Conservation (phyloP, 2,888 invertebrate species). For the Iphiclides podalirius region DNA sequence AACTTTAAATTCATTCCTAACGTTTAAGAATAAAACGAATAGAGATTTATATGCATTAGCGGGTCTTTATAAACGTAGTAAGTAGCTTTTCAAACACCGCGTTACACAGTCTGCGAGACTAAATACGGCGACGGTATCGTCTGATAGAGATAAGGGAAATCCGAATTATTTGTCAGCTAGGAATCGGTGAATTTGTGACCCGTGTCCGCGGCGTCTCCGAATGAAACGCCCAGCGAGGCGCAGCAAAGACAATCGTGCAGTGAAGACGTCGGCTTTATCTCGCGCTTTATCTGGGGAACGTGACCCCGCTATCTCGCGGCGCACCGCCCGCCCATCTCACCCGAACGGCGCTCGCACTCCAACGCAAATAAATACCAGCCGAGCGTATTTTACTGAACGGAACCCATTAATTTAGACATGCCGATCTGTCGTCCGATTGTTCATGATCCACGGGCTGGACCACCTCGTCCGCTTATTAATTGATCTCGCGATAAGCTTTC, state of each 20-base stretch:
- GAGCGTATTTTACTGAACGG: conserved; percentile 39
- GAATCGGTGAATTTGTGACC: too few species aligned
- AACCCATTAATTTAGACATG: conserved; percentile 69
- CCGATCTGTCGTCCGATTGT: conserved; percentile 67
- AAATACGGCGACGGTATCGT: too few species aligned
- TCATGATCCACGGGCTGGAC: conserved; percentile 59
- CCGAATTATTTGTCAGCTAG: too few species aligned
- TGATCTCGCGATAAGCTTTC: conserved; percentile 60
- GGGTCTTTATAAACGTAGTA: too few species aligned
- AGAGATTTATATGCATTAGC: too few species aligned
- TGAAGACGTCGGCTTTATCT: conserved; percentile 67
- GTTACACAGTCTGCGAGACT: too few species aligned
- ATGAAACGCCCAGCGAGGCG: too few species aligned
- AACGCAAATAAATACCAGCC: conserved; percentile 40
- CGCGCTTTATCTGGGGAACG: conserved; percentile 66
- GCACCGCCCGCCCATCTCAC: conserved; percentile 68
- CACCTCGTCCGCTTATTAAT: conserved; percentile 73
- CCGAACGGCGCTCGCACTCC: conserved; percentile 30
- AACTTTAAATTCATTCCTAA: too few species aligned
- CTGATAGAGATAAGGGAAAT: too few species aligned
- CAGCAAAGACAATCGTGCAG: conserved; percentile 59
- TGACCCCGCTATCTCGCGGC: conserved; percentile 69
- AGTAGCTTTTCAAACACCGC: too few species aligned
- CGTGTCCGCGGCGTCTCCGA: too few species aligned
- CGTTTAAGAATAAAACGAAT: too few species aligned